A percentile compares a stretch with the other conserved stretches of the same genome.
Evolutionary conservation across 1,140 invertebrate species (phyloP).

Genomic region (Camponotus pennsylvanicus): DNA sequence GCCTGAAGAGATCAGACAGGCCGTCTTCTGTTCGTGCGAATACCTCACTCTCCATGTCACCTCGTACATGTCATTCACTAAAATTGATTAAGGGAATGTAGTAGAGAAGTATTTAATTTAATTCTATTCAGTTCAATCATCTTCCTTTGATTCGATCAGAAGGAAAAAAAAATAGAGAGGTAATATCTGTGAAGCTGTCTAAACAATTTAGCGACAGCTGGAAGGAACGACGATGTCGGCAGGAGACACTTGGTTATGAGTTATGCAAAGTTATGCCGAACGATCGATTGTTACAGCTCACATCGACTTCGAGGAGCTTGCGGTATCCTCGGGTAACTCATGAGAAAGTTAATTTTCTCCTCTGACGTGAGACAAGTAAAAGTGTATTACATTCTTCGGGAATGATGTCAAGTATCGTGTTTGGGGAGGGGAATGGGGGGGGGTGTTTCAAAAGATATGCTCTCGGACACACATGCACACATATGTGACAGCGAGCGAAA

Average conservation of each 20-base stretch:
- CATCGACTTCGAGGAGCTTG: neutral
- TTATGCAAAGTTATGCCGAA: constrained; percentile 19
- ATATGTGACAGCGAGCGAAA: neutral
- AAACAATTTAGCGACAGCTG: too few species aligned
- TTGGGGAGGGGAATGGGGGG: too few species aligned
- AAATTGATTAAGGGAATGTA: neutral
- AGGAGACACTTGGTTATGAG: neutral
- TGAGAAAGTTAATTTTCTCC: constrained; percentile 45
- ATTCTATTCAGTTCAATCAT: too few species aligned
- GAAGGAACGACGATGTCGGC: too few species aligned
- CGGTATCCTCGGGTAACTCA: neutral
- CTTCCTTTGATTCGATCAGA: too few species aligned
- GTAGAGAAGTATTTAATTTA: too few species aligned
- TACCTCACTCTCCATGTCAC: neutral
- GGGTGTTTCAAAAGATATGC: constrained; percentile 20
- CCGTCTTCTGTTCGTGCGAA: constrained; percentile 15
- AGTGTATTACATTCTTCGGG: constrained; percentile 42
- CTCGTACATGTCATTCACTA: neutral
- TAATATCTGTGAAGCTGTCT: too few species aligned
- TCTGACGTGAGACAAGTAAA: constrained; percentile 17
- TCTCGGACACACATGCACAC: too few species aligned
- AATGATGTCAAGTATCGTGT: constrained; percentile 39
- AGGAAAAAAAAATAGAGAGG: too few species aligned
- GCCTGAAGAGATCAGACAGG: neutral
- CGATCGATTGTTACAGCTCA: constrained; percentile 16